These are phyloP conservation scores for Drosophila athabasca DNA, from an alignment of 1,140 invertebrate genomes.

Conservation along the genomic window DNA sequence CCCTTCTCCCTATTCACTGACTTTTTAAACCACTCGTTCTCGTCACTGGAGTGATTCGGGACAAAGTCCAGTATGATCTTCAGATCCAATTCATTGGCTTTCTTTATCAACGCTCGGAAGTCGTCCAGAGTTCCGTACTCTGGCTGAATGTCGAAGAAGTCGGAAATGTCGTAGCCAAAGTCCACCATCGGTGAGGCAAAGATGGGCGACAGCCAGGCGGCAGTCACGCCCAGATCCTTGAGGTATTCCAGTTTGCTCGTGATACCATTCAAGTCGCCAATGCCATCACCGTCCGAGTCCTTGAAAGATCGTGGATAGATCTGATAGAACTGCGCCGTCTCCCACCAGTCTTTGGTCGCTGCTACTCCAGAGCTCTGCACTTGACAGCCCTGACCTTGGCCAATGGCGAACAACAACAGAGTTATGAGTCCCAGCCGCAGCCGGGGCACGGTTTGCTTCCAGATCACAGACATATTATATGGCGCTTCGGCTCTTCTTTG, in stretches of 20 bases:
- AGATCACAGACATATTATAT: constrained; percentile 23
- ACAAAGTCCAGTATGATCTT: constrained; percentile 82
- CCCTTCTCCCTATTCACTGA: constrained; percentile 85
- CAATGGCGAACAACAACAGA: constrained; percentile 24
- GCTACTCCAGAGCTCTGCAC: constrained; percentile 1
- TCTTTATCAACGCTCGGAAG: constrained; percentile 87
- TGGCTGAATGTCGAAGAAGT: constrained; percentile 89
- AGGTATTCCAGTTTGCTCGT: constrained; percentile 85
- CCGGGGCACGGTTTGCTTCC: neutral
- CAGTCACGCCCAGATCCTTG: constrained; percentile 85
- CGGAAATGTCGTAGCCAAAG: constrained; percentile 88
- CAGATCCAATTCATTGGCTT: constrained; percentile 84
- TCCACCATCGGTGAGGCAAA: constrained; percentile 88
- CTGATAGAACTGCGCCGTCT: constrained; percentile 88
- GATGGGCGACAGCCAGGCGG: constrained; percentile 89
- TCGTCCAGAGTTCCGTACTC: constrained; percentile 89
- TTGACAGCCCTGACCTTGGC: constrained; percentile 16
- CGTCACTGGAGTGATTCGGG: constrained; percentile 90
- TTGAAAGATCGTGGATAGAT: constrained; percentile 89
- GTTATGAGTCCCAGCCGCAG: neutral
- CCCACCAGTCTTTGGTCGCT: constrained; percentile 83
- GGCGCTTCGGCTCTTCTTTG: too few relatives aligned
- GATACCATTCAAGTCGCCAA: constrained; percentile 86
- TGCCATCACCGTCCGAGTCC: constrained; percentile 88
- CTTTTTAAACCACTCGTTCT: constrained; percentile 89